These are phyloP conservation scores for Coranthus polyacanthus DNA, from an alignment of 2,797 vertebrate species.

Conservation along the genomic window DNA sequence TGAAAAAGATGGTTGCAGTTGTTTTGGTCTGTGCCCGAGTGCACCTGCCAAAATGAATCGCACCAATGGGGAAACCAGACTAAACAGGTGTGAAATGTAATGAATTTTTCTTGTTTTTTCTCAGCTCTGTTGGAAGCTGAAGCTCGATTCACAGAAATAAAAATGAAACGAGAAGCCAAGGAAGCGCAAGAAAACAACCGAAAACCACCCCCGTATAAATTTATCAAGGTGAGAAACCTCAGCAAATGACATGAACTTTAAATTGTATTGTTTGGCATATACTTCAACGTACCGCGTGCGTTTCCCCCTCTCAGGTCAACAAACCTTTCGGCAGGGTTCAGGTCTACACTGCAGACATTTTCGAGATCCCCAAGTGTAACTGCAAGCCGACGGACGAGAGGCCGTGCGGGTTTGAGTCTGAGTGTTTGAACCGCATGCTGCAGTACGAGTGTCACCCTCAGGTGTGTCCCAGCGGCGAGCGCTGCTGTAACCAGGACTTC, in stretches of 20 bases:
- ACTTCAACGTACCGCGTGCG: background rate
- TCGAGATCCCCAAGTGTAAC: conserved; percentile 98
- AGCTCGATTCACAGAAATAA: conserved; percentile 92
- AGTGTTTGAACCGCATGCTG: conserved; percentile 98
- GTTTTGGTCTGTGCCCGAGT: too few species aligned
- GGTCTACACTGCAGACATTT: conserved; percentile 95
- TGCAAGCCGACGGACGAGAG: conserved; percentile 93
- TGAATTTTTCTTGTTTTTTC: background rate
- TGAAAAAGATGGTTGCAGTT: too few species aligned
- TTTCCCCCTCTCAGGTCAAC: conserved; percentile 87
- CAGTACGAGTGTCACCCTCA: conserved; percentile 98
- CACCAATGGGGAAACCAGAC: too few species aligned
- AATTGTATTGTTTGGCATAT: too few species aligned
- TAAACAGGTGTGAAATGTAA: background rate
- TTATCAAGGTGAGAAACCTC: conserved; percentile 88
- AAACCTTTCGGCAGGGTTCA: conserved; percentile 95
- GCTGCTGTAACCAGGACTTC: conserved; percentile 97
- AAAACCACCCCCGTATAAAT: conserved; percentile 96
- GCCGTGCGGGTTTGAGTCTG: conserved; percentile 95
- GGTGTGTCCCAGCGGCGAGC: conserved; percentile 92
- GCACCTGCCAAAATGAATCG: background rate
- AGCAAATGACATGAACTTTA: background rate
- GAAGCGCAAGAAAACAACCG: conserved; percentile 94
- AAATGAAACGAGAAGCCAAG: conserved; percentile 93
- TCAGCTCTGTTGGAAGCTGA: conserved; percentile 95